Evolutionary conservation across 2,797 vertebrate species (phyloP).

Genomic region (Pachyuromys duprasi): DNA sequence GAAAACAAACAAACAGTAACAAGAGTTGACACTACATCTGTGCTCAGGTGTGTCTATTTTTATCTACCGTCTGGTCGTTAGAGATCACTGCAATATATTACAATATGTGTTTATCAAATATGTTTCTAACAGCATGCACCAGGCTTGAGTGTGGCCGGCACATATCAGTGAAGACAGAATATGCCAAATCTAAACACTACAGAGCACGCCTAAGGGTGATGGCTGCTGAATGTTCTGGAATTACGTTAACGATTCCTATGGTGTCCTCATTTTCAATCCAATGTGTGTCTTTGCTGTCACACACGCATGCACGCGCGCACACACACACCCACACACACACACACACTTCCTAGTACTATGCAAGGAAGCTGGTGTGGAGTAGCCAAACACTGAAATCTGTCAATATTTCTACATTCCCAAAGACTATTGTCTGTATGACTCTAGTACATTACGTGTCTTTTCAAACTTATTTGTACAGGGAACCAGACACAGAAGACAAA

Average conservation of each 20-base stretch:
- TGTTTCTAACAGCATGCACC: background rate
- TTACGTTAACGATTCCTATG: background rate
- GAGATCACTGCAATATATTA: slow-evolving; percentile 2
- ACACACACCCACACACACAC: background rate
- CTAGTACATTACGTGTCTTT: background rate
- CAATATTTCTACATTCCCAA: background rate
- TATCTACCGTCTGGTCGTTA: background rate
- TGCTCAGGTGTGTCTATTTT: background rate
- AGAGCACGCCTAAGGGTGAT: background rate
- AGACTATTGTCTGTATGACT: background rate
- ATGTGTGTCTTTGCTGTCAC: background rate
- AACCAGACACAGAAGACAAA: slow-evolving; percentile 21
- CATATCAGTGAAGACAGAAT: background rate
- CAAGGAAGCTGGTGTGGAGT: background rate
- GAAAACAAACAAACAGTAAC: background rate
- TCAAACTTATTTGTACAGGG: slow-evolving; percentile 30
- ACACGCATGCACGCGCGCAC: background rate
- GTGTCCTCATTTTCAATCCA: background rate
- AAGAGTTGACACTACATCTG: background rate
- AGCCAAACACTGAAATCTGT: slow-evolving; percentile 13
- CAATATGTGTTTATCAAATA: background rate
- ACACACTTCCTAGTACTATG: background rate
- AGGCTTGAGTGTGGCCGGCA: slow-evolving; percentile 1
- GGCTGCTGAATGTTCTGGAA: background rate
- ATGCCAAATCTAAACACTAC: background rate